A percentile compares a stretch with the other conserved stretches of the same genome.
These are phyloP conservation scores for Bettongia penicillata DNA, from an alignment of 2,113 vertebrate species.

Conservation along the genomic window DNA sequence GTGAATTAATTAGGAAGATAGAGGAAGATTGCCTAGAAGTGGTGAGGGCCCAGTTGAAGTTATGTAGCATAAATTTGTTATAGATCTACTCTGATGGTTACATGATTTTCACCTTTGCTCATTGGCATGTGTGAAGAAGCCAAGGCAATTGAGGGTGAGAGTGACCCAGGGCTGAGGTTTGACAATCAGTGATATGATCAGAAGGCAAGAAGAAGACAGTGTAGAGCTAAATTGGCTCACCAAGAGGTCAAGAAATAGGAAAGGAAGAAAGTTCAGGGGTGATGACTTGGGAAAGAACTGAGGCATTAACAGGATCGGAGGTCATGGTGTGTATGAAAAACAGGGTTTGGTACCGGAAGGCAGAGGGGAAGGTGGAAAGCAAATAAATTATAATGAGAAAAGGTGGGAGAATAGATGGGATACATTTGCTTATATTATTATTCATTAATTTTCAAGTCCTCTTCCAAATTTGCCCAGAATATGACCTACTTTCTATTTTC, in stretches of 20 bases:
- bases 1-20: neutral
- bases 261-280: neutral
- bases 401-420: neutral
- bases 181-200: neutral
- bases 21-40: neutral
- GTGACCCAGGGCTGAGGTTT: neutral
- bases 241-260: neutral
- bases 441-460: conserved; percentile 13
- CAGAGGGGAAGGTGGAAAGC: neutral
- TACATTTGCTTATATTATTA: neutral
- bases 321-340: neutral
- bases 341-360: neutral
- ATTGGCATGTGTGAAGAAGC: neutral
- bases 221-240: neutral
- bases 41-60: neutral
- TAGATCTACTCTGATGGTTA: neutral
- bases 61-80: neutral
- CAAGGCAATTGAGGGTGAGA: neutral
- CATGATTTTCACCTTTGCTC: neutral
- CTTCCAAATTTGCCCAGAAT: conserved; percentile 4
- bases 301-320: neutral
- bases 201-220: neutral
- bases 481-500: neutral
- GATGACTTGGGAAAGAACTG: neutral
- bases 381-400: neutral